A percentile compares a stretch with the other conserved stretches of the same genome.
These are phyloP conservation scores for Caranx melampygus DNA, from an alignment of 2,113 vertebrate species.

Conservation along the genomic window DNA sequence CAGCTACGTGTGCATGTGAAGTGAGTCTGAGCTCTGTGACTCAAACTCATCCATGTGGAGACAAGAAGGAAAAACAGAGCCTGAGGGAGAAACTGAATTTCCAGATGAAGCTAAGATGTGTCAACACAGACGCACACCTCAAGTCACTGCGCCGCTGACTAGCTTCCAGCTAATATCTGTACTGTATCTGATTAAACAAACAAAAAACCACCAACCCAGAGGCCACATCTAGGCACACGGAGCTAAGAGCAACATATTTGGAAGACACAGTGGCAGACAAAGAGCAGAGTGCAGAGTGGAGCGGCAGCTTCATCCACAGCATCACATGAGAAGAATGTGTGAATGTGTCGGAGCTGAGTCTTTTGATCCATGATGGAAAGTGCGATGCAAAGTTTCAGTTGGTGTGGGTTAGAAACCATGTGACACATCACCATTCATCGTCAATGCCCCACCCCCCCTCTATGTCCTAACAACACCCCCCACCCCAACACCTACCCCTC, in stretches of 20 bases:
- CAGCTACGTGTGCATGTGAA: neutral
- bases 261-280: neutral
- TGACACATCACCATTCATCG: constrained; percentile 17
- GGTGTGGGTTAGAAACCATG: neutral
- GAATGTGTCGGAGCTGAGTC: neutral
- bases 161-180: no score
- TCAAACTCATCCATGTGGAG: neutral
- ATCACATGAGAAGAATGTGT: constrained; percentile 19
- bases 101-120: no score
- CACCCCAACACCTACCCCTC: neutral
- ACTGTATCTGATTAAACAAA: no score
- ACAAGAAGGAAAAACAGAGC: neutral
- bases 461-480: neutral
- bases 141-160: no score
- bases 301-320: constrained; percentile 2
- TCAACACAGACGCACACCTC: no score
- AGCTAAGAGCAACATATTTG: neutral
- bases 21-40: neutral
- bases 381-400: constrained; percentile 14
- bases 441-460: neutral
- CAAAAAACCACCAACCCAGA: no score
- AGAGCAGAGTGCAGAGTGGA: neutral
- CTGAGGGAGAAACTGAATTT: neutral
- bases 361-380: constrained; percentile 30
- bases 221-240: neutral